A percentile compares a stretch with the other conserved stretches of the same genome.
Conservation (phyloP, 2,888 invertebrate species). For the Aphidius colemani region DNA sequence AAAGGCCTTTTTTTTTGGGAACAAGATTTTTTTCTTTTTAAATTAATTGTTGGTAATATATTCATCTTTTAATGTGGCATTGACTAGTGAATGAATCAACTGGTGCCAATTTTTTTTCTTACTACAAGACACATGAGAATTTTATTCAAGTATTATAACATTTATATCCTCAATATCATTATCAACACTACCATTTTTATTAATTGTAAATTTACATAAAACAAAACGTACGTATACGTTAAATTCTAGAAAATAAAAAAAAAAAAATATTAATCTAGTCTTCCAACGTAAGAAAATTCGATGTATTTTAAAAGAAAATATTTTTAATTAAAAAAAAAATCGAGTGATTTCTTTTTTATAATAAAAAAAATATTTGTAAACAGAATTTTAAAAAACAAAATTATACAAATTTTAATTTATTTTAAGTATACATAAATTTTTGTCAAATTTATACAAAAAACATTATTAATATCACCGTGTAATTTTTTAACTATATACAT, state of each 20-base stretch:
- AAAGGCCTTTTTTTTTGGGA: background rate
- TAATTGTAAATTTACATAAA: background rate
- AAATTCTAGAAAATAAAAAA: conserved; percentile 37
- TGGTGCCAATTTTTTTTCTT: conserved; percentile 24
- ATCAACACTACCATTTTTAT: conserved; percentile 15
- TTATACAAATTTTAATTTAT: background rate
- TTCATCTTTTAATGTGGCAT: conserved; percentile 9
- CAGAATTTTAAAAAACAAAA: background rate
- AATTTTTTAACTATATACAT: too few species aligned
- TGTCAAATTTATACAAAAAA: background rate
- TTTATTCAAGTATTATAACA: conserved; percentile 11
- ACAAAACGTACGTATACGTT: conserved; percentile 34
- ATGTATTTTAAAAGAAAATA: conserved; percentile 4
- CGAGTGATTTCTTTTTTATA: background rate
- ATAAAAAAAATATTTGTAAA: background rate
- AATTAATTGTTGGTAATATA: background rate
- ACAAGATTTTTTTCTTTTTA: conserved; percentile 5
- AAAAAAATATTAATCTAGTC: conserved; percentile 48
- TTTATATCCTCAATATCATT: conserved; percentile 8
- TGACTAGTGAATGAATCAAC: conserved; percentile 18
- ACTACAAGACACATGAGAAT: conserved; percentile 12
- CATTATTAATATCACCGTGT: too few species aligned
- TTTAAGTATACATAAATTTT: conserved; percentile 4
- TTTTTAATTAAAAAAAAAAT: background rate
- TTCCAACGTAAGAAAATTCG: conserved; percentile 42